Conservation (phyloP, 2,888 invertebrate species). For the Cephus spinipes region DNA sequence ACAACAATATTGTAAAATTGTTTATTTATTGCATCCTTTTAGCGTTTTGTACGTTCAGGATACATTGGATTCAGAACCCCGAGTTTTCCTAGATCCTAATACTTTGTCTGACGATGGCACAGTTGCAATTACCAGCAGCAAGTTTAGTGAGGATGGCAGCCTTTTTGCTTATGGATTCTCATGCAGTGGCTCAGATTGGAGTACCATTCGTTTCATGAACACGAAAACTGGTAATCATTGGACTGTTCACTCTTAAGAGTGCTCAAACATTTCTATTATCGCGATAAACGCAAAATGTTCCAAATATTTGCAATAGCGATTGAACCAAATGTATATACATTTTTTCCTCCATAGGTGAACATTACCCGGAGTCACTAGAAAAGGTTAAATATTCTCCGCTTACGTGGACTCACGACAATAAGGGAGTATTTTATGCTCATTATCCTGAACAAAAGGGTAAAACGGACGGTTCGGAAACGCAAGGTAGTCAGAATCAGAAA, state of each 20-base stretch:
- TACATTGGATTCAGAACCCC: conserved; percentile 78
- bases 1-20: neutral
- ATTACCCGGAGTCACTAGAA: conserved; percentile 89
- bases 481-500: conserved; percentile 89
- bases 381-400: conserved; percentile 93
- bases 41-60: conserved; percentile 94
- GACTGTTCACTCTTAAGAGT: neutral
- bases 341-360: conserved; percentile 71
- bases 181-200: conserved; percentile 96
- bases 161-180: conserved; percentile 93
- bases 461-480: conserved; percentile 93
- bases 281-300: neutral
- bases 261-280: neutral
- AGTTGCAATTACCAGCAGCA: conserved; percentile 78
- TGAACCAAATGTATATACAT: neutral
- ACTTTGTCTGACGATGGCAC: conserved; percentile 91
- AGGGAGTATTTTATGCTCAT: conserved; percentile 92
- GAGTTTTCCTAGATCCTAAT: conserved; percentile 96
- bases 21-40: conserved; percentile 3
- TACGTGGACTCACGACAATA: conserved; percentile 95
- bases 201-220: conserved; percentile 86
- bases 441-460: conserved; percentile 86
- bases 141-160: conserved; percentile 91
- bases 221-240: conserved; percentile 73
- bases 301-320: neutral